Evolutionary conservation across 2,888 invertebrate genomes (phyloP).

Genomic region (Tenthredo mesomela): DNA sequence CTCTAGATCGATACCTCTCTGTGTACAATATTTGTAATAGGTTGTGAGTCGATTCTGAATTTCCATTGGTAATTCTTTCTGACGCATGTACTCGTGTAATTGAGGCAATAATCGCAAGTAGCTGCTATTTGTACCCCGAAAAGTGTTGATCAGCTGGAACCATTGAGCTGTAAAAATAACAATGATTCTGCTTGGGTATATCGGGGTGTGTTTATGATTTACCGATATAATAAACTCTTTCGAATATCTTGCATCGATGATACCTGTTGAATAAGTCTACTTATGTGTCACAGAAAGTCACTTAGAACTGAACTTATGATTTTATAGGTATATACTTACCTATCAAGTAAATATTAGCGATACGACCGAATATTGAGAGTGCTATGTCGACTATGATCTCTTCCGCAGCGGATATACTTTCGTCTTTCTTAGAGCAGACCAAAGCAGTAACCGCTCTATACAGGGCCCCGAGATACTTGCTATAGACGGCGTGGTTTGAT

Average conservation of each 20-base stretch:
- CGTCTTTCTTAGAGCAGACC: constrained; percentile 67
- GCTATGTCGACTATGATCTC: constrained; percentile 69
- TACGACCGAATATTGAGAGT: constrained; percentile 67
- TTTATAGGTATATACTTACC: constrained; percentile 63
- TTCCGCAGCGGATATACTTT: constrained; percentile 66
- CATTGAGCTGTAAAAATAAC: constrained; percentile 64
- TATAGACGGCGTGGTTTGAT: too few species aligned
- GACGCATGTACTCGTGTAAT: constrained; percentile 76
- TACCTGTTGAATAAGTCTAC: constrained; percentile 4
- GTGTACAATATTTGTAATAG: constrained; percentile 76
- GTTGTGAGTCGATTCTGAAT: constrained; percentile 73
- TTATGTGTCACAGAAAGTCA: background rate
- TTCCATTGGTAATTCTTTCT: constrained; percentile 75
- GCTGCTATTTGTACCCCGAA: constrained; percentile 63
- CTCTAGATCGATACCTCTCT: constrained; percentile 75
- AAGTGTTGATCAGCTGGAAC: constrained; percentile 65
- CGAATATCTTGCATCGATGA: background rate
- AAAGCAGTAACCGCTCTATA: constrained; percentile 70
- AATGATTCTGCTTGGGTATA: background rate
- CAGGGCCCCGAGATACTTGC: constrained; percentile 65
- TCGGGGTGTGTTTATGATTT: background rate
- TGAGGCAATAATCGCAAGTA: constrained; percentile 70
- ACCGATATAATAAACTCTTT: background rate
- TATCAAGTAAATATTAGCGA: constrained; percentile 70
- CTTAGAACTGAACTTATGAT: background rate